Percentiles rank a stretch among this genome's conserved stretches.
These are phyloP conservation scores for Cichladusa arquata DNA, from an alignment of 2,113 vertebrate genomes.

Conservation along the genomic window DNA sequence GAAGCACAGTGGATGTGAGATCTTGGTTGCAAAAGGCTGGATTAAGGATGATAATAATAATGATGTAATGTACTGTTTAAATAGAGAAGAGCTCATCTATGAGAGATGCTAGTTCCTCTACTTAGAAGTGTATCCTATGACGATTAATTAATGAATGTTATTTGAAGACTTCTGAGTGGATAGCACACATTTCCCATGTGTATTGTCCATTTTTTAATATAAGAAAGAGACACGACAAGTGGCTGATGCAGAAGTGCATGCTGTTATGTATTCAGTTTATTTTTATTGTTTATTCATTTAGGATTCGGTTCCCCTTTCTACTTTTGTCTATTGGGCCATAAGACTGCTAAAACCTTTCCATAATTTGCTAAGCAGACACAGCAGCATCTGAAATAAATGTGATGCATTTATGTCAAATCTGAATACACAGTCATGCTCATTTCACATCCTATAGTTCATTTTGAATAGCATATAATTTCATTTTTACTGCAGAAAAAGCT, in stretches of 20 bases:
- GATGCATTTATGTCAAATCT: neutral
- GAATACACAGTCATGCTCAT: neutral
- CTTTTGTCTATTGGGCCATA: neutral
- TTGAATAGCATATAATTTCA: neutral
- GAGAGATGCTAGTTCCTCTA: neutral
- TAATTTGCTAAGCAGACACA: neutral
- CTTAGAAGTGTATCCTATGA: neutral
- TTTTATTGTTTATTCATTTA: neutral
- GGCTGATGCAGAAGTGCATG: neutral
- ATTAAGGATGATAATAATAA: neutral
- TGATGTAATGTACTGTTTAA: neutral
- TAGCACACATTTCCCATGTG: neutral
- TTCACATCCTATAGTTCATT: neutral
- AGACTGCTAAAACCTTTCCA: neutral
- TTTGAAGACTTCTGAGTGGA: neutral
- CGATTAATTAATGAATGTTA: neutral
- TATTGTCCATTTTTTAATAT: neutral
- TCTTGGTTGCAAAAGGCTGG: neutral
- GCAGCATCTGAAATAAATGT: neutral
- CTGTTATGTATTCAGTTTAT: neutral
- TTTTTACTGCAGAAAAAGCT: neutral
- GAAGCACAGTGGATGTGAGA: neutral
- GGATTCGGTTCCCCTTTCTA: neutral
- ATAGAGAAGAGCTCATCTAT: neutral
- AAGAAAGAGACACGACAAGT: neutral